Conservation (phyloP, 2,888 invertebrate genomes). For the Fabriciana adippe region DNA sequence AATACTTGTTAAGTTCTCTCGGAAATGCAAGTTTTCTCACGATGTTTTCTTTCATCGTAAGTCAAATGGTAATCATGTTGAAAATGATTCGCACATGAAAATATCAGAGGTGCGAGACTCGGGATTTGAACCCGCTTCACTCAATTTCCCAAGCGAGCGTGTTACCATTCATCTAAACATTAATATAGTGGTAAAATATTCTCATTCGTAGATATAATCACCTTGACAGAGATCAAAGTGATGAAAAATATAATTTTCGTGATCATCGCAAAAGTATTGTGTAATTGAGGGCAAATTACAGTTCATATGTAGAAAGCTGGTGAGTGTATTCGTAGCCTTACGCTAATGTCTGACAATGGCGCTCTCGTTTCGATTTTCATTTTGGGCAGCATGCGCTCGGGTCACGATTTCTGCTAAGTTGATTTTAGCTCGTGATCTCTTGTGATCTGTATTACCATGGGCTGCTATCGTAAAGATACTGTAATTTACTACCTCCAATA, state of each 20-base stretch:
- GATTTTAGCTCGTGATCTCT: conserved; percentile 38
- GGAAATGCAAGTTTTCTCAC: too few species aligned
- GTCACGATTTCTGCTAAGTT: conserved; percentile 37
- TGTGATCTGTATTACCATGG: conserved; percentile 24
- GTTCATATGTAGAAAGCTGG: background rate
- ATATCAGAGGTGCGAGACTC: too few species aligned
- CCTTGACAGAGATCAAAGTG: too few species aligned
- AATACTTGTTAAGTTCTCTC: too few species aligned
- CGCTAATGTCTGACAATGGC: conserved; percentile 40
- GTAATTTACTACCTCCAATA: conserved; percentile 1
- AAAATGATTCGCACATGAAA: too few species aligned
- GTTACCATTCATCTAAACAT: too few species aligned
- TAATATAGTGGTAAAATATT: too few species aligned
- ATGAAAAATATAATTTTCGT: background rate
- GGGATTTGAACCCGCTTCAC: too few species aligned
- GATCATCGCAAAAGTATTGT: conserved; percentile 1
- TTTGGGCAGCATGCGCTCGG: conserved; percentile 34
- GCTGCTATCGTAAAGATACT: conserved; percentile 3
- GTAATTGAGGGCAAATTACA: conserved; percentile 5
- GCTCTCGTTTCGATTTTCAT: conserved; percentile 36
- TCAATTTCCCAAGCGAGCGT: too few species aligned
- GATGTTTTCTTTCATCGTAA: too few species aligned
- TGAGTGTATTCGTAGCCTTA: conserved; percentile 19
- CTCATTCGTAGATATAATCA: too few species aligned
- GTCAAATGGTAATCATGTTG: too few species aligned